Base-by-base conservation (phyloP, 2,113 vertebrate species). In the Potamarius usumacintae region DNA sequence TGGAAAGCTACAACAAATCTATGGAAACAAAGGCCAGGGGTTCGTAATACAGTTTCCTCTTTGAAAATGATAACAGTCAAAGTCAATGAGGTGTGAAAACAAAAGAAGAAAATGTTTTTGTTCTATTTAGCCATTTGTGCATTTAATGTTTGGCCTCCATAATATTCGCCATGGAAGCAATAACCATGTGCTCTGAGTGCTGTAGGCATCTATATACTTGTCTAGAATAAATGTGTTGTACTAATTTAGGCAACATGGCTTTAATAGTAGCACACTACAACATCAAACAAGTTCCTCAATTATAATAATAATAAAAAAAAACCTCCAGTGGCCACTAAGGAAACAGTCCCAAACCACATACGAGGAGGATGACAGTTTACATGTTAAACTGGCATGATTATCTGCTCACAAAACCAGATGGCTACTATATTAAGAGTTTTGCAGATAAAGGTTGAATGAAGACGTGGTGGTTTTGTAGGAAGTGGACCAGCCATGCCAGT, bases 301-400 rank as follows among this genome's bases (percentile, higher is more conserved):
- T 62, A 77, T 62, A 30, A 30, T 30, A 30, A 30, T 30, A 30
- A 30, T 30, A 30, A 30, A 30, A 30, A 30, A 30, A 30, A 30
- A 0, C 30, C 50, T 60, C 22, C 15, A 63, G 52, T 79, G 77
- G n/a, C 77, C 57, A 57, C 88, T 42, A 62, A 60, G 18, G 34
- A 86, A 86, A 80, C 60, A 11, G 18, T n/a, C 67, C 48, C 71
- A 87, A 85, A 82, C 67, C 67, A 82, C 34, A 48, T 85, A 65
- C 12, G 10, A 85, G 52, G 15, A 69, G 77, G 50, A 85, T 20
- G 78, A 83, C 63, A 50, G 71, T 83, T 86, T 83, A 74, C 82
- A 87, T 88, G 85, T 81, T 82, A 88, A 88, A 84, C 79, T 86
- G 53, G 71, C 60, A 25, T 83, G 80, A 86, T 90, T 84, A 85